phyloP scores from a whole-genome alignment of 2,888 invertebrate genomes.

The Volucella zonaria region DNA sequence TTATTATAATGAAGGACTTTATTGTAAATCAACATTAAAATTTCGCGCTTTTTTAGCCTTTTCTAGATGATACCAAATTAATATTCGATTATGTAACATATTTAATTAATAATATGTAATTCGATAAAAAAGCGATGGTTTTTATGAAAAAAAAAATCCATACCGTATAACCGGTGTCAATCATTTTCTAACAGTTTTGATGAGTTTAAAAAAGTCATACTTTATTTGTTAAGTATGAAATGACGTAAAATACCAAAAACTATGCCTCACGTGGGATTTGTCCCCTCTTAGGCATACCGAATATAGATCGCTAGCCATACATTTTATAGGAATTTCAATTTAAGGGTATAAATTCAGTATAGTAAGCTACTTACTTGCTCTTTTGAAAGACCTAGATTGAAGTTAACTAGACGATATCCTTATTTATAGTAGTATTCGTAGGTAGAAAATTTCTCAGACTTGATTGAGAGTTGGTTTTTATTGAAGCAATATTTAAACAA shows the following conservation, averaged over 20 bases:
- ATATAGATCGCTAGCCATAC: neutral
- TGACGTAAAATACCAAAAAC: constrained; percentile 52
- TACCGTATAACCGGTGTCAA: too few species aligned
- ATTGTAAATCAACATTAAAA: constrained; percentile 8
- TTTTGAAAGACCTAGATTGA: neutral
- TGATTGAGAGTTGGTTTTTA: neutral
- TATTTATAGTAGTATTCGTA: neutral
- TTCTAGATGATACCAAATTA: neutral
- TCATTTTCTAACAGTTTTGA: too few species aligned
- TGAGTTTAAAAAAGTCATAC: too few species aligned
- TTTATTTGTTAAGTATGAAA: neutral
- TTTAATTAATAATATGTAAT: neutral
- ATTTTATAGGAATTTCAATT: neutral
- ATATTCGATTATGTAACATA: constrained; percentile 36
- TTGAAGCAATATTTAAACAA: constrained; percentile 16
- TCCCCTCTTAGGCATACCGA: neutral
- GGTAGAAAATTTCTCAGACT: neutral
- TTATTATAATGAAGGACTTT: neutral
- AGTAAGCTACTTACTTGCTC: constrained; percentile 31
- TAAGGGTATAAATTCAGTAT: neutral
- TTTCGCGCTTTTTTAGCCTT: constrained; percentile 24
- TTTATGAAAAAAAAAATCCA: neutral
- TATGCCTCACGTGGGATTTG: constrained; percentile 29
- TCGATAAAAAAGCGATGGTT: neutral
- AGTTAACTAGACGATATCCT: constrained; percentile 17